Evolutionary conservation across 1,140 invertebrate species (phyloP), one percentile per base, ranked within the genome.

Genomic region (Drosophila pectinifera): DNA sequence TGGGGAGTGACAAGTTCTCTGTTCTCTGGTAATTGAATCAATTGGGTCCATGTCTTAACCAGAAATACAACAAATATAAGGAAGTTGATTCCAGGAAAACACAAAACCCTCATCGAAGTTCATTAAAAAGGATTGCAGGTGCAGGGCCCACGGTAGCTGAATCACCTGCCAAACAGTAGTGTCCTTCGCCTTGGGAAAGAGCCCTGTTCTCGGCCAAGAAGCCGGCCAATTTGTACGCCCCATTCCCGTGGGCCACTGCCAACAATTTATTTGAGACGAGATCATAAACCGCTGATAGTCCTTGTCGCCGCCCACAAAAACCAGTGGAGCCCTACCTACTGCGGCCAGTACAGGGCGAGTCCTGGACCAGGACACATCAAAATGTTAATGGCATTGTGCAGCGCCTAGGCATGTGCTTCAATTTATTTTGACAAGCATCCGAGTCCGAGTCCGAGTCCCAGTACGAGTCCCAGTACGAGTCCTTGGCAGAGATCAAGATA

Each of bases 321-420:
- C 26, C 59, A 63, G 36, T 59, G 55, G 54, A 63, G 54, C 24
- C 16, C 65, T 51, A 11, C 34, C 41, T 48, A 55, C 51, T 34
- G 8, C 26, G 7, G 26, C 7, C 43, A 7, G 22, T 46, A 49
- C 16, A 18, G 2, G 48, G 49, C 49, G 18, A 53, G 34, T 38
- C 43, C 20, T 18, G 45, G 42, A 43, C 41, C 26, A 70, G 34
- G 24, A 48, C 56, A 46, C 62, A 77, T 76, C 62, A 76, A 51
- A 88, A 80, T 83, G 75, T 80, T 79, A 89, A 80, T 80, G 42
- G 70, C 58, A 76, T 55, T 79, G 67, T 73, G 83, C 45, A 67
- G 83, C 83, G 79, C 75, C 80, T 83, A 83, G 83, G 84, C 83
- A 88, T 88, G 84, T 88, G 79, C 84, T 88, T 83, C 83, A 88